Evolutionary conservation across 1,140 invertebrate genomes (phyloP), one percentile per base, ranked within the genome.

Genomic region (Conopomorpha cramerella): DNA sequence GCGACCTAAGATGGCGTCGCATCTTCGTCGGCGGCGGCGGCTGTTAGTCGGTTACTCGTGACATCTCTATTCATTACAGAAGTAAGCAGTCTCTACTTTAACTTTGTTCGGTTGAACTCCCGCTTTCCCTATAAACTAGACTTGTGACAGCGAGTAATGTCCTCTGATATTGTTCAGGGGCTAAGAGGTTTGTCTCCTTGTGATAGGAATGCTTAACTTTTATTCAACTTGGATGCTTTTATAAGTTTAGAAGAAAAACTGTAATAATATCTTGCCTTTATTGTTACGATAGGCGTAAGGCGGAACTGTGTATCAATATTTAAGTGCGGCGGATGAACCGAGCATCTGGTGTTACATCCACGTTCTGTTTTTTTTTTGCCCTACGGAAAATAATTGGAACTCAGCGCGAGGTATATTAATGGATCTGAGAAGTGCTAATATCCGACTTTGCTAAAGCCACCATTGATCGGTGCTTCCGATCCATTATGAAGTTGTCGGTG

Each of bases 101-200:
- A 74, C 65, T 74, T 74, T 62, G 65, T 71, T 62, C 55, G 43
- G 38, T 52, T 46, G 64, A 65, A 70, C 58, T 71, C 49, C 42
- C 49, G 63, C 60, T 71, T 71, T 66, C 55, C 66, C 67, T 71
- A 71, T 71, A 72, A 67, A 71, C 54, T 71, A 72, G 62, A 76
- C 51, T 67, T 68, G 64, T 72, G 71, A 72, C 71, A 70, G 60
- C 60, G 66, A 76, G 57, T 71, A 72, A 76, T 72, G 67, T 68
- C 60, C 59, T 57, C 59, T 64, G 70, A 71, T 76, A 76, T 72
- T 76, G 71, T 72, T 64, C 62, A 59, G 67, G 71, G 67, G 64
- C 60, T 68, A 68, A 72, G 67, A 70, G 63, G 65, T 60, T 68
- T 68, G 57, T 55, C 48, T 60, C 48, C 46, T 64, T 68, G 50